Conservation (phyloP, 2,797 vertebrate species). For the Platalea minor region DNA sequence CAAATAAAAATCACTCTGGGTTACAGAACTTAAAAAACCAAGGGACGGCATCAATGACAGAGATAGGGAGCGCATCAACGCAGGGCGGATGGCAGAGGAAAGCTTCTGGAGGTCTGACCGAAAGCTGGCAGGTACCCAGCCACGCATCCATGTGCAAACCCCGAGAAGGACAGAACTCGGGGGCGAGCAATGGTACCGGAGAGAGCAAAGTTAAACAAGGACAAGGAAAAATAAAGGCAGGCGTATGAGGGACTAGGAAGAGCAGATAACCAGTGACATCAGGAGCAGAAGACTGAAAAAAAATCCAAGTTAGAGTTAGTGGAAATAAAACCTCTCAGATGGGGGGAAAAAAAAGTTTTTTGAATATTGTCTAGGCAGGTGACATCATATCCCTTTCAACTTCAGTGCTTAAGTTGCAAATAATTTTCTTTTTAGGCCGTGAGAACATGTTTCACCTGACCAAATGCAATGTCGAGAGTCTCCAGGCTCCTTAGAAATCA, state of each 20-base stretch:
- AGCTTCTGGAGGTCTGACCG: neutral
- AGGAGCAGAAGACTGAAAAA: neutral
- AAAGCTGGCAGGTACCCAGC: neutral
- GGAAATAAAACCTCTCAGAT: neutral
- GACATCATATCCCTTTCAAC: neutral
- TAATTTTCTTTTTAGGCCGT: neutral
- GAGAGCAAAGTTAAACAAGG: neutral
- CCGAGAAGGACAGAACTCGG: neutral
- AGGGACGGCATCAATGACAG: neutral
- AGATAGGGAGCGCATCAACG: fast-evolving
- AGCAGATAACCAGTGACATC: neutral
- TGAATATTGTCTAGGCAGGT: neutral
- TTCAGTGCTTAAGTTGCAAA: neutral
- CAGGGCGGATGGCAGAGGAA: neutral
- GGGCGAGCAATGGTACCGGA: neutral
- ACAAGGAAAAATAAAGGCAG: neutral
- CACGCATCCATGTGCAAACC: fast-evolving
- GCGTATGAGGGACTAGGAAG: neutral
- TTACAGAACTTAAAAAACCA: neutral
- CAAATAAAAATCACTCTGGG: neutral
- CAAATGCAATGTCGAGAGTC: fast-evolving
- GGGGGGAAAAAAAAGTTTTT: neutral
- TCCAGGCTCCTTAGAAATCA: neutral
- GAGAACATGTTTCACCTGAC: neutral
- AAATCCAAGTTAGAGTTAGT: neutral